Conservation (phyloP, 2,888 invertebrate species). For the Globia sparganii region DNA sequence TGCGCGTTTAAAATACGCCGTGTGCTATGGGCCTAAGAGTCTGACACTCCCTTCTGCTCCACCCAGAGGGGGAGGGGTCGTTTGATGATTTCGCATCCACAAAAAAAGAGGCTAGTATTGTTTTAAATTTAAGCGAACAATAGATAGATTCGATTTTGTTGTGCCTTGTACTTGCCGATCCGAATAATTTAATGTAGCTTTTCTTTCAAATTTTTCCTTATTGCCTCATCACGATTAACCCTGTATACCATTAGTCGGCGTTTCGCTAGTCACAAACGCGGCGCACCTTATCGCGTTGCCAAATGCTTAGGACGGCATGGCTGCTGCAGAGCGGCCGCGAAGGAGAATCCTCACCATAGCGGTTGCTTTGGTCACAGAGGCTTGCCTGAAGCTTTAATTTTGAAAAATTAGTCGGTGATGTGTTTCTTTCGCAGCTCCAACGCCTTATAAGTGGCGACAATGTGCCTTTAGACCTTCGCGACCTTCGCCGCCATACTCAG, state of each 20-base stretch:
- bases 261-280: not conserved
- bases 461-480: constrained; percentile 96
- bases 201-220: no score
- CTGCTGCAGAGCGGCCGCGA: not conserved
- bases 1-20: no score
- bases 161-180: no score
- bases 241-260: no score
- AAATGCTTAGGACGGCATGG: not conserved
- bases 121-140: not conserved
- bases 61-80: no score
- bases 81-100: no score
- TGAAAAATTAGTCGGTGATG: not conserved
- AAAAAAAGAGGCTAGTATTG: constrained; percentile 93
- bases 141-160: no score
- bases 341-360: not conserved
- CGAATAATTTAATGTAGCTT: no score
- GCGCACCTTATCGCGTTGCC: not conserved
- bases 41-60: no score
- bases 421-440: constrained; percentile 92
- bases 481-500: constrained; percentile 97
- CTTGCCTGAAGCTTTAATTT: not conserved
- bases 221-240: no score
- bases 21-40: no score
- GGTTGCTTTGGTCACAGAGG: not conserved
- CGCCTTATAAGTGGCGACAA: constrained; percentile 99